Evolutionary conservation across 2,888 invertebrate species (phyloP), one percentile per base, ranked within the genome.

Genomic region (Mesorhabditis spiculigera): DNA sequence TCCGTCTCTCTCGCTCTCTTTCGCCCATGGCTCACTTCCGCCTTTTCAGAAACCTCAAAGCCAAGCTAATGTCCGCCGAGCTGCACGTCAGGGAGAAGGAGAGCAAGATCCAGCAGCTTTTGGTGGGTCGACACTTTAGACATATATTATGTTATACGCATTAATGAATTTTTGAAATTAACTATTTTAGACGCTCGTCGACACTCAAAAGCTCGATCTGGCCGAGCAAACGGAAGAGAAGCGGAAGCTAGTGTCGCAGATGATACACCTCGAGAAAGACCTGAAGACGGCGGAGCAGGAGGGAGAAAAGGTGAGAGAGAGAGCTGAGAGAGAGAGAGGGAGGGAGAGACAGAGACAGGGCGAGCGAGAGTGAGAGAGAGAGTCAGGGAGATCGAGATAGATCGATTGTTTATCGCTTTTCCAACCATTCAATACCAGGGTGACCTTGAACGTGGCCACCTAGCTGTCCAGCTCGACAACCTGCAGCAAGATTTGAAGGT

Each of bases 51-150:
- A 70, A 42, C 62, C 68, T 76, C 70, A 76, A 75, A 42, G 73
- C 75, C 4, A 67, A 72, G 67, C 70, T 80, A 28, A 68, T 75
- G 0, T 72, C 75, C 4, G 61, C 75, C 5, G 79, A 80, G 67
- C 70, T 78, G 6, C 79, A 78, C 67, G 50, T 77, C 50, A 67
- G 79, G 41, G 79, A 80, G 63, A 77, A 78, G 63, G 79, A 80
- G 45, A 72, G 75, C 10, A 73, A 77, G 62, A 58, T 78, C 4
- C 68, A 67, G 10, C 77, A 78, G 65, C 64, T 77, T 42, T 73
- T 71, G 10, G 73, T 75, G 68, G 66, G 69, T 66, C 5, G 8
- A 13, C 2, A 3, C 58, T 50, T 28, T 50, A 50, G 58, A 50
- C 3, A 13, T 50, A 13, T 50, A 50, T 13, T 13, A 1, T 50